These are phyloP conservation scores for Drosophila kanekoi DNA, from an alignment of 2,888 invertebrate genomes.

Conservation along the genomic window DNA sequence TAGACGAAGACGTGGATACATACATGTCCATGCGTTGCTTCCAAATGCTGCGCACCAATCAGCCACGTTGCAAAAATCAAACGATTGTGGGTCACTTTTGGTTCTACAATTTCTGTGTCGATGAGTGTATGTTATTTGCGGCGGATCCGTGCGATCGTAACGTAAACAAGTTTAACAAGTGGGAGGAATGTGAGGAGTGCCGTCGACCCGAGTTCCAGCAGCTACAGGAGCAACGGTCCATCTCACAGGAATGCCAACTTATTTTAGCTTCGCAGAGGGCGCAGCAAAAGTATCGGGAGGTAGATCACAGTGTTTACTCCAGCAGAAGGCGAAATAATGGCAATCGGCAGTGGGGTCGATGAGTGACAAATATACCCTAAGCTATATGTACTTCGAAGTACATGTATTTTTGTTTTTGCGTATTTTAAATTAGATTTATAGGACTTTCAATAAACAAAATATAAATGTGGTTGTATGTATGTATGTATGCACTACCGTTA, in stretches of 20 bases:
- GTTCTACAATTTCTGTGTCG: conserved; percentile 79
- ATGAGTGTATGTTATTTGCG: conserved; percentile 79
- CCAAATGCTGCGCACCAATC: conserved; percentile 56
- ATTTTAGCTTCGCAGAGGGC: conserved; percentile 31
- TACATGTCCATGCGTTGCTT: conserved; percentile 62
- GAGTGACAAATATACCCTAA: neutral
- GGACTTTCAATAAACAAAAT: neutral
- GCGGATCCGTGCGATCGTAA: conserved; percentile 78
- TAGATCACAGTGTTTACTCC: conserved; percentile 17
- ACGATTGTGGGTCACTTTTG: conserved; percentile 84
- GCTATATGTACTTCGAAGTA: neutral
- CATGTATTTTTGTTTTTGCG: neutral
- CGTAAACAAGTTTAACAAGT: conserved; percentile 71
- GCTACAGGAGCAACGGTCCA: conserved; percentile 33
- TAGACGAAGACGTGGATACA: conserved; percentile 15
- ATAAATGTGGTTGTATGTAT: neutral
- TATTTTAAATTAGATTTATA: conserved; percentile 23
- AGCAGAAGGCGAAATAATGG: conserved; percentile 20
- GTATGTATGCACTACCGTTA: conserved; percentile 2
- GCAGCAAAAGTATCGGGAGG: conserved; percentile 28
- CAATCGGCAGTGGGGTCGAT: conserved; percentile 33
- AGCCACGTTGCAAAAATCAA: conserved; percentile 52
- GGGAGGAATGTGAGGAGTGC: conserved; percentile 73
- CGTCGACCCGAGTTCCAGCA: conserved; percentile 45
- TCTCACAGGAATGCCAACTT: conserved; percentile 47